Base-by-base conservation (phyloP, 2,888 invertebrate genomes). In the Acanthosepion esculentum region DNA sequence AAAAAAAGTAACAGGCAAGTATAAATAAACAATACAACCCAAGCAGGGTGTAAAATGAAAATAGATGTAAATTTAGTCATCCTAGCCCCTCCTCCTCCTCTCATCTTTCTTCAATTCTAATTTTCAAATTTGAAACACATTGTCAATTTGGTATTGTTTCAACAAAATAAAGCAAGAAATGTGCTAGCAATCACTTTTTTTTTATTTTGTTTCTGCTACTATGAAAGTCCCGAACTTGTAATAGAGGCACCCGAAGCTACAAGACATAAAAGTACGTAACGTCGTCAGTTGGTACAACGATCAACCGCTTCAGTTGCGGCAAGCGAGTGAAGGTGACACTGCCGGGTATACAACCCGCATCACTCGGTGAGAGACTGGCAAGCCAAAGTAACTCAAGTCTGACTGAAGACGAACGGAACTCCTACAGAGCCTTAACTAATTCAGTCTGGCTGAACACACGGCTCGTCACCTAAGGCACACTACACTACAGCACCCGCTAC, bases 211-310 rank as follows among this genome's bases (percentile, higher is more conserved):
- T 59, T 23, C 59, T 59, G 0, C 59, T 59, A 23, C n/a, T 78
- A n/a, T 15, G 78, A n/a, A 59, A n/a, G 78, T n/a, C n/a, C 12
- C 78, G 18, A 41, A n/a, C n/a, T 78, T 33, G 78, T 3, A 78
- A 78, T 78, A 23, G 78, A 78, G 78, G 78, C 78, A 78, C 78
- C 78, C 78, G 33, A 78, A 78, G 78, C n/a, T 78, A 78, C 78
- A 33, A 78, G n/a, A 78, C n/a, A 26, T 6, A n/a, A 78, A 15
- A 23, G n/a, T n/a, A 78, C 18, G n/a, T 78, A 33, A 78, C n/a
- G 78, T 33, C n/a, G n/a, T 78, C 78, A 78, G 78, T 78, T 78
- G 78, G 78, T 78, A 33, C 15, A 12, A 78, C n/a, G 78, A 78
- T 78, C 78, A 33, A 6, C 78, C 78, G n/a, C 78, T 12, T 15